Evolutionary conservation across 2,888 invertebrate genomes (phyloP), one percentile per base, ranked within the genome.

Genomic region (Coenonympha arcania): DNA sequence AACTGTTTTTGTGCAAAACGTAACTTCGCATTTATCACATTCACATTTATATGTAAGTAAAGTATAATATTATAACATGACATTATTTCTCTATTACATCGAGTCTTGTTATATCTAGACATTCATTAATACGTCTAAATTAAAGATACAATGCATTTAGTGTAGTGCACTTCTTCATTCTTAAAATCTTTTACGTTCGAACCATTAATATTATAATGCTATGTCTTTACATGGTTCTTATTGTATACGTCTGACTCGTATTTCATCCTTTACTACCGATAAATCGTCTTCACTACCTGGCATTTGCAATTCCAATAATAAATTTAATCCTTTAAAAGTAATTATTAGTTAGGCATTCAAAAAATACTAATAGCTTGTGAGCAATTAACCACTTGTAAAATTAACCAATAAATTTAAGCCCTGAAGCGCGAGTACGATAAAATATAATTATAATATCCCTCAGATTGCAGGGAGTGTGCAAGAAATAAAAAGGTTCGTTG

Each of bases 361-460:
- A 51, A 56, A 57, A 54, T 44, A 56, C 48, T 55, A 56, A 56
- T 54, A 67, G 63, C 59, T 55, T 55, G 52, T 40, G 51, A 60
- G 69, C 69, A 76, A 77, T 78, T 76, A 76, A 70, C 64, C 60
- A 60, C 55, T 59, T 55, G 63, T 58, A 61, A 62, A 59, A 69
- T 67, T 64, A 64, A 63, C 64, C 66, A 69, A 71, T 69, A 72
- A 73, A 73, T n/a, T n/a, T 70, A 65, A 65, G 63, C 55, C 9
- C 19, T 11, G 11, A 8, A 31, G 31, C 15, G 9, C 15, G 2
- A 9, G n/a, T 15, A 18, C 9, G 19, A 9, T 9, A 18, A 9
- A 31, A 13, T 15, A 19, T 19, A 36, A 19, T 20, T 2, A 30
- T 30, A 20, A 20, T n/a, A n/a, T 11, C 8, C 6, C 22, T 24